Evolutionary conservation across 1,140 invertebrate species (phyloP), one percentile per base, ranked within the genome.

Genomic region (Pinna nobilis): DNA sequence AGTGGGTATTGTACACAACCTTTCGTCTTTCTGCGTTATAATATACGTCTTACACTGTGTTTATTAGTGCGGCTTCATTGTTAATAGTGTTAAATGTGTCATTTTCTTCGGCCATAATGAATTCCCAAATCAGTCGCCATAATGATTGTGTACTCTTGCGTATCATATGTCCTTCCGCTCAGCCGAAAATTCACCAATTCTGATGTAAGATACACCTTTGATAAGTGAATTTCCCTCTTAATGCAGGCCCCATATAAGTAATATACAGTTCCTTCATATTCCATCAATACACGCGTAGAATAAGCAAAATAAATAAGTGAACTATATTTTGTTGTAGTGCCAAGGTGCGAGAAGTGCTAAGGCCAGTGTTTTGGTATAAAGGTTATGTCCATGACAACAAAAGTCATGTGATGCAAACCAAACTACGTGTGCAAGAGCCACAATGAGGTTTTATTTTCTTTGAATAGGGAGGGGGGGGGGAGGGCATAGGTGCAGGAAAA

Each of bases 371-470:
- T 77, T 81, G 79, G 76, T 73, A 60, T 67, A 76, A 49, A 72
- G 79, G 79, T 81, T 81, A 81, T 76, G 70, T 33, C 68, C 73
- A 81, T 81, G 77, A 76, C 67, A 76, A 81, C 79, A 28, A 20
- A n/a, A 35, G 35, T 49, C 79, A 81, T 74, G 70, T 81, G 79
- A 78, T 75, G 63, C 77, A 80, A 76, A 71, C 74, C 53, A 66
- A 73, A 47, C 44, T n/a, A n/a, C n/a, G n/a, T n/a, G n/a, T n/a
- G n/a, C n/a, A n/a, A n/a, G n/a, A n/a, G n/a, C n/a, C n/a, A n/a
- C n/a, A n/a, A n/a, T n/a, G n/a, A n/a, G n/a, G n/a, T n/a, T n/a
- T n/a, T n/a, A n/a, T n/a, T n/a, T n/a, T n/a, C n/a, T n/a, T n/a
- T n/a, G n/a, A n/a, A n/a, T n/a, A n/a, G n/a, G n/a, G n/a, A n/a